A percentile compares a stretch with the other conserved stretches of the same genome.
Evolutionary conservation across 2,888 invertebrate genomes (phyloP).

Genomic region (Anticlea derivata): DNA sequence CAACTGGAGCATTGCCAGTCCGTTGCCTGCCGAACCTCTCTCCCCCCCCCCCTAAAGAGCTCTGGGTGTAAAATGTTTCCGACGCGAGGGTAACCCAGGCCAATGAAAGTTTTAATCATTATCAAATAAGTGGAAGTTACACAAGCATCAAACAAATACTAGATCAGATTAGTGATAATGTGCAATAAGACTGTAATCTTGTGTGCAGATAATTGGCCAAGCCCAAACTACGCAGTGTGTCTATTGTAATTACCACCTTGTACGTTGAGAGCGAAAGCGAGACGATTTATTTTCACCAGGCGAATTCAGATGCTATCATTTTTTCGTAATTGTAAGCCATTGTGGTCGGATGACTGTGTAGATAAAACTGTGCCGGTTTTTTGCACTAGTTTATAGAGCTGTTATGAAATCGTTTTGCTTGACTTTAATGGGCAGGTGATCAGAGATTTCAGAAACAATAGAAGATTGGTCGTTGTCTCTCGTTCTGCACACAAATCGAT

Average conservation of each 20-base stretch:
- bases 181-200: conserved; percentile 15
- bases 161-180: conserved; percentile 19
- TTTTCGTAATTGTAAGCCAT: conserved; percentile 16
- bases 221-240: conserved; percentile 15
- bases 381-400: too few relatives aligned
- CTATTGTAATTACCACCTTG: conserved; percentile 25
- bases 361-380: conserved; percentile 4
- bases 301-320: conserved; percentile 24
- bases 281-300: conserved; percentile 18
- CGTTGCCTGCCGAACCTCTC: too few relatives aligned
- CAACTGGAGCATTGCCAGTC: too few relatives aligned
- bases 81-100: too few relatives aligned
- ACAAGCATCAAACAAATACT: conserved; percentile 8
- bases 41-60: too few relatives aligned
- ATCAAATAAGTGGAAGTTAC: conserved; percentile 5
- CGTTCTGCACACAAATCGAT: too few relatives aligned
- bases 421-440: too few relatives aligned
- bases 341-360: conserved; percentile 12
- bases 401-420: neutral
- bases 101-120: too few relatives aligned
- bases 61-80: too few relatives aligned
- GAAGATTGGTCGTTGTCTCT: too few relatives aligned
- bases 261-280: conserved; percentile 24
- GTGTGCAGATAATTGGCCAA: conserved; percentile 18
- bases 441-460: too few relatives aligned